These are phyloP conservation scores for Heliconius nattereri DNA, from an alignment of 1,140 invertebrate genomes.

Conservation along the genomic window DNA sequence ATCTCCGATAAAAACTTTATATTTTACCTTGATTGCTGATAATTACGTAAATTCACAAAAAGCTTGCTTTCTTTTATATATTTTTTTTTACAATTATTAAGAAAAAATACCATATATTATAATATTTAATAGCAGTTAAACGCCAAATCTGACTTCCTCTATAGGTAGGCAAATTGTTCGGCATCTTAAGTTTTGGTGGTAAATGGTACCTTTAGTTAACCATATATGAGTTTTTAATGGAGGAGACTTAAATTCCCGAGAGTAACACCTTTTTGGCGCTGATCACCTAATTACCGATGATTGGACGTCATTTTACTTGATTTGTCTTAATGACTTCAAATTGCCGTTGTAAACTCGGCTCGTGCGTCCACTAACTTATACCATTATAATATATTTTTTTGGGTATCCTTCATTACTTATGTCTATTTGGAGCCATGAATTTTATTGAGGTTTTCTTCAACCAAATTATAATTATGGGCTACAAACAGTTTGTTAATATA, in stretches of 20 bases:
- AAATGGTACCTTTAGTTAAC: slow-evolving; percentile 46
- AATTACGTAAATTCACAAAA: neutral
- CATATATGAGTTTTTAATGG: slow-evolving; percentile 63
- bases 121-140: neutral
- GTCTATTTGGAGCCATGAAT: slow-evolving; percentile 7
- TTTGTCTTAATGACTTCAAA: slow-evolving; percentile 72
- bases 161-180: slow-evolving; percentile 25
- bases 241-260: slow-evolving; percentile 46
- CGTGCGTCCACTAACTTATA: slow-evolving; percentile 47
- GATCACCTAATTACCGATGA: slow-evolving; percentile 68
- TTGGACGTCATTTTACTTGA: slow-evolving; percentile 61
- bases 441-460: neutral
- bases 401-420: slow-evolving; percentile 20
- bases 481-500: slow-evolving; percentile 14
- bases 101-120: neutral
- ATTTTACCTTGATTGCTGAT: slow-evolving; percentile 1
- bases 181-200: slow-evolving; percentile 35
- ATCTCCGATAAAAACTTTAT: neutral
- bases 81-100: neutral
- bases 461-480: slow-evolving; percentile 4
- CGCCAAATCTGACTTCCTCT: neutral
- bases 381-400: slow-evolving; percentile 28
- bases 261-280: slow-evolving; percentile 72
- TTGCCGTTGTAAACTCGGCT: slow-evolving; percentile 57
- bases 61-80: neutral